Evolutionary conservation across 2,797 vertebrate genomes (phyloP), one percentile per base, ranked within the genome.

Genomic region (Parambassis ranga): DNA sequence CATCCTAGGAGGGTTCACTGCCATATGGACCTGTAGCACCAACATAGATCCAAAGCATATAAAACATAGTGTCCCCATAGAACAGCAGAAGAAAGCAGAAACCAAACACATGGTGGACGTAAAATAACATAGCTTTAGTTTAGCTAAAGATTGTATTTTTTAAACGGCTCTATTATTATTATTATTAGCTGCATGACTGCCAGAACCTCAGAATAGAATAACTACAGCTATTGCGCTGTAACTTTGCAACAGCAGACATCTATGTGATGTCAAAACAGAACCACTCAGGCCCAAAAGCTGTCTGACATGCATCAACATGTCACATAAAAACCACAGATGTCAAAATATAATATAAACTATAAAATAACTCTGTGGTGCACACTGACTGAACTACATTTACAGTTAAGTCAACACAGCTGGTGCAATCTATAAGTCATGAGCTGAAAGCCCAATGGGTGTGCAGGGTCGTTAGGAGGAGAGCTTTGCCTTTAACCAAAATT

Each of bases 331-430:
- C 46, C 47, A 47, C 52, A 22, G 41, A 2, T 49, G n/a, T n/a
- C n/a, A n/a, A n/a, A n/a, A n/a, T n/a, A n/a, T n/a, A n/a, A n/a
- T n/a, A n/a, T n/a, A n/a, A n/a, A n/a, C n/a, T n/a, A n/a, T 49
- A 26, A 58, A 74, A 82, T 51, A 57, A 71, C 65, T 69, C 61
- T 19, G 1, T 48, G 10, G 65, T 53, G 53, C 59, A 83, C 47
- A 60, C 71, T 72, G 75, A 65, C 55, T 42, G 16, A 65, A 79
- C 49, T 67, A 44, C 85, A 81, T 80, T 87, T 85, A 87, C 85
- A 83, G 79, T 82, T 71, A 63, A 83, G 78, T 56, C 79, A 58
- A 75, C 82, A 47, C 72, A 68, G 84, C 67, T 41, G 16, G 14
- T 27, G 60, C 61, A 44, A 75, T 85, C 63, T 49, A 75, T 83